A percentile compares a stretch with the other conserved stretches of the same genome.
These are phyloP conservation scores for Agriopis aurantiaria DNA, from an alignment of 2,888 invertebrate genomes.

Conservation along the genomic window DNA sequence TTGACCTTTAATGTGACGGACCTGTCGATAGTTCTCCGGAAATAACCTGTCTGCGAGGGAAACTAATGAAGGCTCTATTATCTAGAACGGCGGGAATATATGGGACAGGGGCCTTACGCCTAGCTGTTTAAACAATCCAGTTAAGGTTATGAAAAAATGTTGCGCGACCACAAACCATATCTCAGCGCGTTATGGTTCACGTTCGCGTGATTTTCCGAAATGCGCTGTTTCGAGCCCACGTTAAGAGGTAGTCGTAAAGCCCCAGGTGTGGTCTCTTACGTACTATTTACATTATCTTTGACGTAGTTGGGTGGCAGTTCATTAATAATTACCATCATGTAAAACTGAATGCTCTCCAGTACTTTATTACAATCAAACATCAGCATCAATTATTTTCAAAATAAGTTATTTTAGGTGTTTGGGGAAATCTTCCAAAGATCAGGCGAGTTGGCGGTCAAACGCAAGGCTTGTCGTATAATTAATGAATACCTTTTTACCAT, in stretches of 20 bases:
- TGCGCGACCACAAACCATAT: too few species aligned
- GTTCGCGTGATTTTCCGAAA: too few species aligned
- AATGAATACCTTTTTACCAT: neutral
- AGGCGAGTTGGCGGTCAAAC: too few species aligned
- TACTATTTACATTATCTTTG: neutral
- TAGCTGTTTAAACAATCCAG: too few species aligned
- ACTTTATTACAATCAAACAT: neutral
- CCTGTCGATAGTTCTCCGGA: conserved; percentile 1
- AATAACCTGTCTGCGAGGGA: conserved; percentile 1
- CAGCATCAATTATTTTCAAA: too few species aligned
- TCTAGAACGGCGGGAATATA: neutral
- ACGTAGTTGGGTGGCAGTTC: neutral
- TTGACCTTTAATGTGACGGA: conserved; percentile 1
- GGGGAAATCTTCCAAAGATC: too few species aligned
- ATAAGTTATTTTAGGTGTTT: neutral
- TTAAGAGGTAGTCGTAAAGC: too few species aligned
- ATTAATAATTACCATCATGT: neutral
- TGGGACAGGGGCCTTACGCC: too few species aligned
- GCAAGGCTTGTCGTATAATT: neutral
- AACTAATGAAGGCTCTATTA: conserved; percentile 3
- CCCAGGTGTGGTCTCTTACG: neutral
- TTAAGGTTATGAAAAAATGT: too few species aligned
- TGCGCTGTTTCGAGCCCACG: too few species aligned
- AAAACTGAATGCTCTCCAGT: neutral
- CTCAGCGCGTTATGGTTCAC: too few species aligned